Evolutionary conservation across 2,113 vertebrate species (phyloP), one percentile per base, ranked within the genome.

Genomic region (Peromyscus polionotus): DNA sequence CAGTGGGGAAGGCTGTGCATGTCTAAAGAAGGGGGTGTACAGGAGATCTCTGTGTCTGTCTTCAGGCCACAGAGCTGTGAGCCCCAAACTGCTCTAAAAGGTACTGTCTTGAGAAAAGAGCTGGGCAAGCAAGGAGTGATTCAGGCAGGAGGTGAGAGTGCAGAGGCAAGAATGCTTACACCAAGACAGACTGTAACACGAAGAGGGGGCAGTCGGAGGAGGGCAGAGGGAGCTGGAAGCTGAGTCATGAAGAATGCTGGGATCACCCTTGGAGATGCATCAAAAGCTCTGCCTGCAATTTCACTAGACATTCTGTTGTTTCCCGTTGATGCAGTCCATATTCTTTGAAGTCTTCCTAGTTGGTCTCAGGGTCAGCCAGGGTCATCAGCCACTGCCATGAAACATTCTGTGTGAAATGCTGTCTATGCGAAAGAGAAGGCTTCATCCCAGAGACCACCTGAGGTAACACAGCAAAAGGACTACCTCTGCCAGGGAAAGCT

Each of bases 261-360:
- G 51, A 45, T 31, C 42, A 13, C 67, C 63, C 17, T 14, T 2
- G 11, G 57, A 73, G 33, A 28, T 17, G 14, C 7, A 33, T 16
- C 63, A 83, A 17, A 81, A 10, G 31, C 24, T 61, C 11, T 61
- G 28, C 45, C 48, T 22, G 26, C 33, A 51, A 45, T 16, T 19
- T 13, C 63, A 19, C 81, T 13, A 36, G 68, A 22, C 42, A n/a
- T 51, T 31, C 68, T 63, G 59, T 10, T 51, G 59, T n/a, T 63
- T 77, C 0, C 0, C 26, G 2, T 45, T 3, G 19, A 14, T 39
- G 6, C 9, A 16, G 42, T 6, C 3, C 17, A 20, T 13, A 6
- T 7, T 45, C 61, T 67, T n/a, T 17, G n/a, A 70, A 59, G 54
- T 28, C 80, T 8, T 4, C 48, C 42, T 45, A 16, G 65, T 4